Conservation (phyloP, 53 echinoderm and acorn worm genomes). For the Henricia sp. region DNA sequence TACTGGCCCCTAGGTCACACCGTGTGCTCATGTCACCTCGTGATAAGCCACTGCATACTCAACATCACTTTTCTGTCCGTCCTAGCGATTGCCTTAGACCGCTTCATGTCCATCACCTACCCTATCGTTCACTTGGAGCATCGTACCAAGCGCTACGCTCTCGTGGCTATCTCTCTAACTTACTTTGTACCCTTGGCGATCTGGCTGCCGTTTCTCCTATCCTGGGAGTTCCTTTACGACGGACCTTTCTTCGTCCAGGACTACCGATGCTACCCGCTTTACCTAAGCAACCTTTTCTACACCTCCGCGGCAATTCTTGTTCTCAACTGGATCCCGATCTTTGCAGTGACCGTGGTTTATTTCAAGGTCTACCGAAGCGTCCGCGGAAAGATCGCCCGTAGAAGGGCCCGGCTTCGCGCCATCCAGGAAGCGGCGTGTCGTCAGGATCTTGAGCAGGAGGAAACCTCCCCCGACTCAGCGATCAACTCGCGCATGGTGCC, state of each 20-base stretch:
- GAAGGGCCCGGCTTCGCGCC: not conserved
- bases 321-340: slow-evolving; percentile 35
- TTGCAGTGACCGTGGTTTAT: not conserved
- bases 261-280: slow-evolving; percentile 30
- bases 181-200: slow-evolving; percentile 5
- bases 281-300: slow-evolving; percentile 15
- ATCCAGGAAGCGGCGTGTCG: not conserved
- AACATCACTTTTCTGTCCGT: slow-evolving; percentile 5
- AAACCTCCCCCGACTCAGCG: slow-evolving; percentile 1
- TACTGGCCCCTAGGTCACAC: slow-evolving; percentile 73
- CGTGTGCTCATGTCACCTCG: slow-evolving; percentile 29
- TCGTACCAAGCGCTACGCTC: not conserved
- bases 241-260: not conserved
- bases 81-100: slow-evolving; percentile 24
- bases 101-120: slow-evolving; percentile 22
- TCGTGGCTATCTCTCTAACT: not conserved
- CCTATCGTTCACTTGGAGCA: slow-evolving; percentile 10
- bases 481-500: not conserved
- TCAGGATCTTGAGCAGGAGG: not conserved
- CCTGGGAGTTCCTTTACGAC: slow-evolving; percentile 32
- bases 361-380: slow-evolving; percentile 5
- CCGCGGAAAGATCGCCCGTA: not conserved
- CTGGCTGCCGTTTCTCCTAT: slow-evolving; percentile 5
- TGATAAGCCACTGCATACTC: not conserved
- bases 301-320: slow-evolving; percentile 8